These are phyloP conservation scores for Neelides sp. DNA, from an alignment of 1,140 invertebrate genomes.

Conservation along the genomic window DNA sequence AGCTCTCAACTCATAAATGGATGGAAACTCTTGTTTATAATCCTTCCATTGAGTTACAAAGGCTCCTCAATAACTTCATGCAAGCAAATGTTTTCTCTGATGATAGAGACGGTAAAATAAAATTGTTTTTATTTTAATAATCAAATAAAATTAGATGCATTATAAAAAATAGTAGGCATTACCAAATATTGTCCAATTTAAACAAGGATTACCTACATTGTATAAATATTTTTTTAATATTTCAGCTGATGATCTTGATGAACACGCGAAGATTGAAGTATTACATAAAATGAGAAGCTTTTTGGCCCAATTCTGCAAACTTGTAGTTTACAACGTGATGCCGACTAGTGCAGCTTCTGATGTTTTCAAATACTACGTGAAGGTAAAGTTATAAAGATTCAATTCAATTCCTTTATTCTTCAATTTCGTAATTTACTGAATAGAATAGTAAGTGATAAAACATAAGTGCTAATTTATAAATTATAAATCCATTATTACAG, in stretches of 20 bases:
- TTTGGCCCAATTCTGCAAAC: conserved; percentile 89
- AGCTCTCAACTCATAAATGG: conserved; percentile 48
- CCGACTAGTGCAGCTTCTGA: conserved; percentile 81
- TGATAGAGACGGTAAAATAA: conserved; percentile 54
- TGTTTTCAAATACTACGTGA: conserved; percentile 95
- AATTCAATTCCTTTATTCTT: conserved; percentile 14
- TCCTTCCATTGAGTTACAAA: conserved; percentile 63
- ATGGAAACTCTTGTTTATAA: conserved; percentile 64
- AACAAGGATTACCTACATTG: no score
- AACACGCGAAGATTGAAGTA: conserved; percentile 87
- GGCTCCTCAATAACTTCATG: conserved; percentile 78
- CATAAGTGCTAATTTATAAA: neutral
- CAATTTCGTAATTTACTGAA: neutral
- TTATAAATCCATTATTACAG: conserved; percentile 39
- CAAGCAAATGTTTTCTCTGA: conserved; percentile 86
- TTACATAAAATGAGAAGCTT: conserved; percentile 91
- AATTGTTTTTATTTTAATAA: neutral
- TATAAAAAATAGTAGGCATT: no score
- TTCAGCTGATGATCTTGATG: conserved; percentile 76
- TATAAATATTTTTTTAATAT: conserved; percentile 33
- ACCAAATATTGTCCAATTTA: neutral
- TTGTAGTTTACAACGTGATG: conserved; percentile 94
- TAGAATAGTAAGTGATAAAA: neutral
- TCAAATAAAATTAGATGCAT: neutral
- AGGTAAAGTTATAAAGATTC: conserved; percentile 43